phyloP scores from a whole-genome alignment of 2,888 invertebrate genomes.

The Drosophila kambysellisi region DNA sequence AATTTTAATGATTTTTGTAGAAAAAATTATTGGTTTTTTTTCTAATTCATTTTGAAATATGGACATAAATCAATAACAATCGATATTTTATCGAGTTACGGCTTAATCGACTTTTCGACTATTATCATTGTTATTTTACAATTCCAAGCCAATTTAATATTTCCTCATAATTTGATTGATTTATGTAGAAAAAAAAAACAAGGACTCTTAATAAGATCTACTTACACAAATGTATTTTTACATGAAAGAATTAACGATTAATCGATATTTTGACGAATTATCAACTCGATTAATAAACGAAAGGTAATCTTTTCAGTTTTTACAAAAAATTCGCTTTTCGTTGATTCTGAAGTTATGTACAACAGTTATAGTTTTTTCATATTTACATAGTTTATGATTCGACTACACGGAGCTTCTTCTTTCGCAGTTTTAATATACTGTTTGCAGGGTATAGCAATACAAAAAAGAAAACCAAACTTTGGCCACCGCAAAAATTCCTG shows the following conservation, averaged over 20 bases:
- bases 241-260: neutral
- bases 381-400: neutral
- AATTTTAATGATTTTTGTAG: neutral
- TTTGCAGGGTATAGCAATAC: constrained; percentile 37
- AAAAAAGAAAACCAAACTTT: constrained; percentile 40
- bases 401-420: neutral
- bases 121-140: neutral
- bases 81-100: neutral
- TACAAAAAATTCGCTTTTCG: neutral
- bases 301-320: neutral
- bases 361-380: neutral
- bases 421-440: neutral
- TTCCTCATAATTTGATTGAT: neutral
- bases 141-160: neutral
- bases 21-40: neutral
- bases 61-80: neutral
- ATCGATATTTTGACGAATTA: neutral
- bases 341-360: neutral
- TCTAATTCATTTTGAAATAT: neutral
- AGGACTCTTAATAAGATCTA: neutral
- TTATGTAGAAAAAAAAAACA: neutral
- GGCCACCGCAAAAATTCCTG: constrained; percentile 65
- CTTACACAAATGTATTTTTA: neutral
- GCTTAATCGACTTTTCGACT: neutral
- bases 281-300: neutral